phyloP scores from a whole-genome alignment of 2,888 invertebrate species.

The Eurytoma adleriae region DNA sequence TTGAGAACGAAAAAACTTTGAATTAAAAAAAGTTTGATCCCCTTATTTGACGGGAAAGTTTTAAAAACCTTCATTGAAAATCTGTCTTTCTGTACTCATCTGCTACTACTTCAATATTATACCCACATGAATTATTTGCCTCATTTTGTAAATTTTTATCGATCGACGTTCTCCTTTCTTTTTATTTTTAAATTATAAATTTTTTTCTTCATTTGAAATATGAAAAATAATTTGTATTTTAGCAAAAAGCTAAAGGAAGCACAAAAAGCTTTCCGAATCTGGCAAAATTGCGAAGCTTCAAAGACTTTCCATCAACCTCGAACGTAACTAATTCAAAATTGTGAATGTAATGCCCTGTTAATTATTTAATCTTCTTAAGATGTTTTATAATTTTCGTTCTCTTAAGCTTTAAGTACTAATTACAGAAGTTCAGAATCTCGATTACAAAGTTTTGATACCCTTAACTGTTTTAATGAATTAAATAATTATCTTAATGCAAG shows the following conservation, averaged over 20 bases:
- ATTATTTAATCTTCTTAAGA: constrained; percentile 49
- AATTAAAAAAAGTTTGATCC: no score
- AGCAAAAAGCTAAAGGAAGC: background rate
- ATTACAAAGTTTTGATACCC: constrained; percentile 29
- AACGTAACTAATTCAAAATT: constrained; percentile 42
- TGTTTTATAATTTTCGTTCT: constrained; percentile 43
- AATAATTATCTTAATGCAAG: constrained; percentile 1
- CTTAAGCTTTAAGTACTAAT: constrained; percentile 29
- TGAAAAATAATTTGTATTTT: no score
- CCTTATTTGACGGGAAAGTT: no score
- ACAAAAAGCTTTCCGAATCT: background rate
- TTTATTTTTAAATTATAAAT: no score
- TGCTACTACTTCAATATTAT: no score
- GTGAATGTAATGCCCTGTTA: constrained; percentile 24
- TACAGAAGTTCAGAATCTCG: constrained; percentile 23
- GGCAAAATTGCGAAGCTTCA: constrained; percentile 22
- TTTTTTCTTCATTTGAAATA: no score
- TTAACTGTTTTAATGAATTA: constrained; percentile 1
- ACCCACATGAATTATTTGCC: no score
- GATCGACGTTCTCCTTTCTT: no score
- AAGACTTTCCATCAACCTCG: constrained; percentile 27
- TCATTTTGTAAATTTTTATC: no score
- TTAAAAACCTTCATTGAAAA: no score
- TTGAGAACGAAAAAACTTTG: no score
- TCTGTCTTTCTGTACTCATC: no score